phyloP scores from a whole-genome alignment of 2,797 vertebrate species.

The Salmo trutta region DNA sequence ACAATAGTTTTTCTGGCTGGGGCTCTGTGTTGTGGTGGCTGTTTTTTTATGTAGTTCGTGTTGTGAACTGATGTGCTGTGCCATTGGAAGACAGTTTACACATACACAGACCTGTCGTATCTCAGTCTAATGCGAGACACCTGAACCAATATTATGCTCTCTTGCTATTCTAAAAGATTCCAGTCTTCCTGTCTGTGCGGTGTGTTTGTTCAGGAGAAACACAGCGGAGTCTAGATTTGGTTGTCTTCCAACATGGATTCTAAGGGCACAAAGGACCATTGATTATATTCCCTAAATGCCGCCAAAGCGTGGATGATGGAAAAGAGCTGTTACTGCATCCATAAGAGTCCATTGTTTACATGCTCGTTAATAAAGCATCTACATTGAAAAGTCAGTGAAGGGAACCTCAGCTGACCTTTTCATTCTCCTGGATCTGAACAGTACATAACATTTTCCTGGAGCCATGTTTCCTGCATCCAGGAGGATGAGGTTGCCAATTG shows the following conservation, averaged over 20 bases:
- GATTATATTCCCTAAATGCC: conserved; percentile 18
- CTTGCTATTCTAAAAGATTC: not conserved
- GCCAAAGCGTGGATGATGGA: conserved; percentile 26
- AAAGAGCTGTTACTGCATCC: conserved; percentile 16
- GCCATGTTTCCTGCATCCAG: not conserved
- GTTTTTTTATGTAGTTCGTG: conserved; percentile 10
- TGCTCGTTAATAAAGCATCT: not conserved
- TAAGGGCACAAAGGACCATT: conserved; percentile 25
- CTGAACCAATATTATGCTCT: conserved; percentile 13
- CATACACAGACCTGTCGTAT: not conserved
- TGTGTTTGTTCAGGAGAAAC: not conserved
- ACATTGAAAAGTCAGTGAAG: not conserved
- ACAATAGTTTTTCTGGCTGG: not conserved
- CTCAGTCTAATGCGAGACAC: conserved; percentile 19
- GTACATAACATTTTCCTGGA: not conserved
- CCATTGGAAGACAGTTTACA: conserved; percentile 1
- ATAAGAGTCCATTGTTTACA: conserved; percentile 27
- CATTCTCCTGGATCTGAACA: not conserved
- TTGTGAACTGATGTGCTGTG: not conserved
- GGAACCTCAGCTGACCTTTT: not conserved
- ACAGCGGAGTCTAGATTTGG: not conserved
- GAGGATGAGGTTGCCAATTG: not conserved
- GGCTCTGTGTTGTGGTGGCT: not conserved
- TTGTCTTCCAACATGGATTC: conserved; percentile 1
- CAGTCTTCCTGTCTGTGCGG: conserved; percentile 5